phyloP scores from a whole-genome alignment of 2,113 vertebrate species.

The Ictidomys tridecemlineatus region DNA sequence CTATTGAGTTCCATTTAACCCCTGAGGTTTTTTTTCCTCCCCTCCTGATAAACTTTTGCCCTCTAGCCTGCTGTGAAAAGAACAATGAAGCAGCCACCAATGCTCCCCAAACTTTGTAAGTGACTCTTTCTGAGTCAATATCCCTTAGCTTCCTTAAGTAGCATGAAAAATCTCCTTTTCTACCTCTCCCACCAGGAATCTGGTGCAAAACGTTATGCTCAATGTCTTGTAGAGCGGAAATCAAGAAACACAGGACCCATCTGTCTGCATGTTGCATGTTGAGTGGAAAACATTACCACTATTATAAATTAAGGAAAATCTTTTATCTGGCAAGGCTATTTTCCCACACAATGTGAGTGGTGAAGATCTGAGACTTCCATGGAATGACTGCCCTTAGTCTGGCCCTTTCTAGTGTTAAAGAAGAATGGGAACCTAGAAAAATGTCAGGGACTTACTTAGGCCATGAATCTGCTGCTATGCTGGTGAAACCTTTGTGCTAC shows the following conservation, averaged over 20 bases:
- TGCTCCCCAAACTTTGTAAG: slow-evolving; percentile 72
- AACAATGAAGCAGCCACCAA: slow-evolving; percentile 82
- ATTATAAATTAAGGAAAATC: slow-evolving; percentile 54
- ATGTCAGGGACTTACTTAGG: slow-evolving; percentile 36
- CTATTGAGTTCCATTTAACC: slow-evolving; percentile 84
- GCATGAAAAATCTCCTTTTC: slow-evolving; percentile 80
- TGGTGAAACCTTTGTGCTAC: slow-evolving; percentile 57
- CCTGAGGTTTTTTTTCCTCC: slow-evolving; percentile 57
- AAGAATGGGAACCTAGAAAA: not conserved
- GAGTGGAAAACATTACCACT: slow-evolving; percentile 66
- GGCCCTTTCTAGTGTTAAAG: not conserved
- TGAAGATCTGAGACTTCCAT: slow-evolving; percentile 57
- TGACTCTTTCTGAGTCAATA: slow-evolving; percentile 77
- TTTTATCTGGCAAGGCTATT: not conserved
- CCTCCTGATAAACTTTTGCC: slow-evolving; percentile 86
- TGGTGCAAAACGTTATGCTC: slow-evolving; percentile 12
- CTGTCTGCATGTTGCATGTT: not conserved
- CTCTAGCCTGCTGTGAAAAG: slow-evolving; percentile 81
- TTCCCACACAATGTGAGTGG: slow-evolving; percentile 37
- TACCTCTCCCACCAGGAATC: slow-evolving; percentile 69
- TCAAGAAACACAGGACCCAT: slow-evolving; percentile 60
- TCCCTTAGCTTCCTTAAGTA: slow-evolving; percentile 68
- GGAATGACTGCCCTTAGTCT: not conserved
- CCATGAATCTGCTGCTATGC: slow-evolving; percentile 20
- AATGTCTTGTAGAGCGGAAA: slow-evolving; percentile 47